Conservation (phyloP, 1,140 invertebrate genomes). For the Brachionus rotundiformis region DNA sequence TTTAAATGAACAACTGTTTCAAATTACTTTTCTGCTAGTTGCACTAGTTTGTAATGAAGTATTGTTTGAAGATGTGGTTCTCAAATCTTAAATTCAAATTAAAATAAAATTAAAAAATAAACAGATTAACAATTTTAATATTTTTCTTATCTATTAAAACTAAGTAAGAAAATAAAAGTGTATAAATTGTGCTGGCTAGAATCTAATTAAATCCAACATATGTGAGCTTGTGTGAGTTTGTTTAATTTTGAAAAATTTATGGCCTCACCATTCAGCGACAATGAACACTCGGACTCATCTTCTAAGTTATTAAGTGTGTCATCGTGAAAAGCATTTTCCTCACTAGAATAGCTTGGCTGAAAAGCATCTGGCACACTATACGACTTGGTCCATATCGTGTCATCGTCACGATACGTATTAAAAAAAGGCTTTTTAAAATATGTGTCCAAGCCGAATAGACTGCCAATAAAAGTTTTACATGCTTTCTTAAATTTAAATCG, state of each 20-base stretch:
- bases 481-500: constrained; percentile 45
- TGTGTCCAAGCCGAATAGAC: constrained; percentile 1
- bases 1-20: constrained; percentile 43
- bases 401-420: constrained; percentile 14
- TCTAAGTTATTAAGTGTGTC: neutral
- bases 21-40: constrained; percentile 23
- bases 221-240: constrained; percentile 6
- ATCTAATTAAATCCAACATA: constrained; percentile 37
- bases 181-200: neutral
- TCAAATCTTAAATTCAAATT: constrained; percentile 39
- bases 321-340: neutral
- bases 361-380: constrained; percentile 11
- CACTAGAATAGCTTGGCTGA: constrained; percentile 14
- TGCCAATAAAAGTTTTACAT: constrained; percentile 18
- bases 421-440: constrained; percentile 43
- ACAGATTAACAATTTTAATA: neutral
- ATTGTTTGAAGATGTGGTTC: neutral
- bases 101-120: neutral
- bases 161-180: neutral
- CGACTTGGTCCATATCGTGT: constrained; percentile 14
- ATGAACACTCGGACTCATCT: constrained; percentile 23
- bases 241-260: neutral
- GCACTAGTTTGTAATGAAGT: constrained; percentile 1
- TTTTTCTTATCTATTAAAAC: neutral
- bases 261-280: constrained; percentile 23